phyloP scores from a whole-genome alignment of 1,140 invertebrate genomes.

The Drosophila mauritiana region DNA sequence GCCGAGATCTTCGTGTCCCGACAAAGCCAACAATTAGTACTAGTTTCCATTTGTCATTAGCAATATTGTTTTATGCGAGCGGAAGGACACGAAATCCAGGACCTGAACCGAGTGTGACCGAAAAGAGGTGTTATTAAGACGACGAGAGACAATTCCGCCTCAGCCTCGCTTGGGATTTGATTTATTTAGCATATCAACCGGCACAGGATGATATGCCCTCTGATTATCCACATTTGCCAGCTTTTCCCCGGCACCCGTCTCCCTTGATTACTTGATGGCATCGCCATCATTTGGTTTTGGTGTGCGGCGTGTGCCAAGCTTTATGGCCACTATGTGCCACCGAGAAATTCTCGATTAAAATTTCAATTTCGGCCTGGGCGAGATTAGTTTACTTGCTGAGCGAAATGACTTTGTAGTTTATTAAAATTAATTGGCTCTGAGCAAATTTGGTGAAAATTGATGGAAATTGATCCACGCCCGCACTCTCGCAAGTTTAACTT shows the following conservation, averaged over 20 bases:
- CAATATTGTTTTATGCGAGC: conserved; percentile 42
- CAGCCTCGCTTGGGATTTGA: conserved; percentile 9
- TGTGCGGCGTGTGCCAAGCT: conserved; percentile 44
- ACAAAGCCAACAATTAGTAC: conserved; percentile 48
- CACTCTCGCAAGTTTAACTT: conserved; percentile 43
- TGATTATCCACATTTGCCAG: conserved; percentile 71
- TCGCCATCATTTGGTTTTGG: not conserved
- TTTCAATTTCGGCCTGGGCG: conserved; percentile 63
- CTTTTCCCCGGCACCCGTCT: conserved; percentile 54
- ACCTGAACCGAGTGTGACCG: not conserved
- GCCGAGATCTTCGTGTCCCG: conserved; percentile 37
- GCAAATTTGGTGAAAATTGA: conserved; percentile 57
- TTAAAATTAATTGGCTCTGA: conserved; percentile 74
- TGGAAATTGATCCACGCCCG: conserved; percentile 41
- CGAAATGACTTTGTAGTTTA: conserved; percentile 74
- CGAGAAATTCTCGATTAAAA: conserved; percentile 69
- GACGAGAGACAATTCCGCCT: conserved; percentile 24
- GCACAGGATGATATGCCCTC: conserved; percentile 38
- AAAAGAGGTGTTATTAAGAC: conserved; percentile 46
- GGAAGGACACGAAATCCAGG: not conserved
- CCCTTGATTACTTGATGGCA: conserved; percentile 62
- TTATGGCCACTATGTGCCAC: conserved; percentile 50
- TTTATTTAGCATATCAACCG: conserved; percentile 41
- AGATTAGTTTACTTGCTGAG: conserved; percentile 57
- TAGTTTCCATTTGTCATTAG: conserved; percentile 53